Evolutionary conservation across 2,797 vertebrate genomes (phyloP).

Genomic region (Schizopygopsis malacanthus): DNA sequence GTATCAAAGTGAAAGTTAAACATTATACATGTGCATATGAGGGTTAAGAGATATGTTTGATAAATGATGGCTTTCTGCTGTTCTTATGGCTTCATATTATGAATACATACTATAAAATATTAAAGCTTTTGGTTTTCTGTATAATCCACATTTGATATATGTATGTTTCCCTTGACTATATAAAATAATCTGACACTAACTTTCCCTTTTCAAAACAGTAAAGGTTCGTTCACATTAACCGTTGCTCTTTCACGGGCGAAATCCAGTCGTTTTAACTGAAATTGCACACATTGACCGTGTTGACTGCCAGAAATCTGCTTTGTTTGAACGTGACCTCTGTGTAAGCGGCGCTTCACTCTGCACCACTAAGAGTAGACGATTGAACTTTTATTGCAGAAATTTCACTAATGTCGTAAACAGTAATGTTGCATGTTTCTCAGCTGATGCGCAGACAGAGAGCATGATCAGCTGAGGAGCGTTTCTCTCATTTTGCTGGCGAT

Average conservation of each 20-base stretch:
- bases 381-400: background rate
- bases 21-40: background rate
- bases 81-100: conserved; percentile 13
- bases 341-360: background rate
- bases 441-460: background rate
- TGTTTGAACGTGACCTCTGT: background rate
- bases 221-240: background rate
- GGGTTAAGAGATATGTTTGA: background rate
- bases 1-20: background rate
- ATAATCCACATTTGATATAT: conserved; percentile 16
- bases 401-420: background rate
- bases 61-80: conserved; percentile 9
- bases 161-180: conserved; percentile 26
- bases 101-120: conserved; percentile 1
- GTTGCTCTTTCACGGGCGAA: background rate
- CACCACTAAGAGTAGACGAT: background rate
- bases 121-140: background rate
- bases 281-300: too few species aligned
- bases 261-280: background rate
- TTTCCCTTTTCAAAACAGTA: conserved; percentile 26
- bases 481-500: conserved; percentile 86
- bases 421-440: too few species aligned
- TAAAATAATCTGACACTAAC: background rate
- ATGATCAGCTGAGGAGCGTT: conserved; percentile 75
- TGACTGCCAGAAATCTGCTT: background rate